Evolutionary conservation across 2,888 invertebrate genomes (phyloP), one percentile per base, ranked within the genome.

Genomic region (Buathra laborator): DNA sequence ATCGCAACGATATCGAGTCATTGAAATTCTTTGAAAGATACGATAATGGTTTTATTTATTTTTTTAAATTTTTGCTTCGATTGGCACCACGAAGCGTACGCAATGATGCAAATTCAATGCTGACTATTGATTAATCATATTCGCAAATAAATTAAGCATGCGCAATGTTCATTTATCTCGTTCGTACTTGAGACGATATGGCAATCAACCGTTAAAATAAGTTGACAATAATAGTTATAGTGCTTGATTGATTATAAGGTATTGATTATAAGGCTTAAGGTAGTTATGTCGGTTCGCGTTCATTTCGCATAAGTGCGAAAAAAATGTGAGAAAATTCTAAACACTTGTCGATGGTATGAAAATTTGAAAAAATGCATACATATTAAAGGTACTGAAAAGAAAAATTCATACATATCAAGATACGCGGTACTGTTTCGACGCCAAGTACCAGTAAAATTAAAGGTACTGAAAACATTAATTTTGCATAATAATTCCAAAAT

Each of bases 131-230:
- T 19, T 12, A 37, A 51, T 59, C 44, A 62, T 16, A 44, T 29
- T 32, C 14, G 37, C n/a, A 43, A 66, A 66, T 16, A 66, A 37
- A 66, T n/a, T 14, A 10, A 62, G n/a, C 24, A 14, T 29, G n/a
- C 7, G 29, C 24, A 64, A 71, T 10, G 62, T 32, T 71, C 71
- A 77, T 72, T 32, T 68, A 81, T 68, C 56, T 81, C 74, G 74
- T 12, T 70, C 71, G 82, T 82, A 82, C 82, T 82, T 77, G 71
- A 77, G 48, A 70, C 70, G 59, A 70, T 70, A 74, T 72, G 53
- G 53, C 56, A 70, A 77, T 62, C 68, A 78, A 78, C 78, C 78
- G 43, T 72, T 56, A 72, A 16, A 51, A 70, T 70, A 70, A 70
- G 48, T 70, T 70, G 48, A 53, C 24, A 51, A 70, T 14, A 70